Percentiles rank a stretch among this genome's conserved stretches.
These are phyloP conservation scores for Crenuchus spilurus DNA, from an alignment of 2,797 vertebrate genomes.

Conservation along the genomic window DNA sequence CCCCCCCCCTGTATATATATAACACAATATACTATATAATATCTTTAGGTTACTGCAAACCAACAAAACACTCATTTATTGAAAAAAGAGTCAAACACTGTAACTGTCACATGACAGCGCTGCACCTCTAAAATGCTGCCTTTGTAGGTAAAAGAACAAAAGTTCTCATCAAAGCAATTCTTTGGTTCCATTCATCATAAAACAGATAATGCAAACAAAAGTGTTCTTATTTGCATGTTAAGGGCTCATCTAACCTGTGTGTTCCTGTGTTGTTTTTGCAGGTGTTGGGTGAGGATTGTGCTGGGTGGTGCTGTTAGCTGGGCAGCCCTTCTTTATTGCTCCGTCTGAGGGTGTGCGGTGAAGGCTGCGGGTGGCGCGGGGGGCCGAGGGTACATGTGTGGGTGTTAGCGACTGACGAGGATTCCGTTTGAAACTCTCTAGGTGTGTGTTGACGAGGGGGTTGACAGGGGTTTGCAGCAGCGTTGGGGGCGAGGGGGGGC, in stretches of 20 bases:
- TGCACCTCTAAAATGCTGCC: too few species aligned
- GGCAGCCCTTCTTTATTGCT: slow-evolving; percentile 84
- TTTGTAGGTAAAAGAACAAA: too few species aligned
- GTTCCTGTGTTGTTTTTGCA: slow-evolving; percentile 56
- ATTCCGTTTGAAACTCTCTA: slow-evolving; percentile 94
- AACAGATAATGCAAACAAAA: too few species aligned
- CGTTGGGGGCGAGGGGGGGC: slow-evolving; percentile 74
- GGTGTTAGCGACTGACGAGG: slow-evolving; percentile 95
- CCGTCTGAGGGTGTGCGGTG: slow-evolving; percentile 94
- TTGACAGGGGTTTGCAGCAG: slow-evolving; percentile 76
- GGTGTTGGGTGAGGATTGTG: slow-evolving; percentile 20
- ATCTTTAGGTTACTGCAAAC: too few species aligned
- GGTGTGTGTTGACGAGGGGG: slow-evolving; percentile 90
- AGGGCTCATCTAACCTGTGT: slow-evolving; percentile 59
- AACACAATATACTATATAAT: too few species aligned
- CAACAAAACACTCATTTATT: too few species aligned
- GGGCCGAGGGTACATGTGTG: slow-evolving; percentile 86
- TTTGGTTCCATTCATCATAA: too few species aligned
- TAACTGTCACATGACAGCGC: too few species aligned
- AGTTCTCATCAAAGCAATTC: background rate
- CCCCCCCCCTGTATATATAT: too few species aligned
- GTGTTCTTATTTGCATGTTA: too few species aligned
- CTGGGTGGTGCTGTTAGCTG: slow-evolving; percentile 37
- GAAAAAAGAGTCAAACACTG: too few species aligned
- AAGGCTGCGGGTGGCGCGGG: slow-evolving; percentile 76